These are phyloP conservation scores for Mellilla xanthometata DNA, from an alignment of 2,888 invertebrate genomes.

Conservation along the genomic window DNA sequence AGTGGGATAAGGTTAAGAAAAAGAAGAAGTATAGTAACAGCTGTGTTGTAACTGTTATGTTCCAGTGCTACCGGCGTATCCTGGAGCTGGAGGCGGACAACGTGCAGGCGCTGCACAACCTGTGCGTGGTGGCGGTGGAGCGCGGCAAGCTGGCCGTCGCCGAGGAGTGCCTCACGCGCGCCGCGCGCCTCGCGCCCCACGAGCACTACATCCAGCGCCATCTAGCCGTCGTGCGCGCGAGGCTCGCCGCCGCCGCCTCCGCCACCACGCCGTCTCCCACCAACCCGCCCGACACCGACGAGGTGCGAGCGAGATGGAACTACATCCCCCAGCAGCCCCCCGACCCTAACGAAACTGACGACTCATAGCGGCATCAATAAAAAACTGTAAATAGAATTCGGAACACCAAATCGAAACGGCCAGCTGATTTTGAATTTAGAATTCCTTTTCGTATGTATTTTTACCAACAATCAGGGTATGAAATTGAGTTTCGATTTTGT, in stretches of 20 bases:
- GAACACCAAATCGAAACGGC: slow-evolving; percentile 31
- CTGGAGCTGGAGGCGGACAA: slow-evolving; percentile 94
- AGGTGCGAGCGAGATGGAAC: slow-evolving; percentile 76
- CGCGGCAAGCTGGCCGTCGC: slow-evolving; percentile 93
- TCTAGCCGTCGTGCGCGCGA: slow-evolving; percentile 92
- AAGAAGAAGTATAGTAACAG: too few relatives aligned
- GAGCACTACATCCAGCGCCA: slow-evolving; percentile 96
- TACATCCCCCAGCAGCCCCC: slow-evolving; percentile 78
- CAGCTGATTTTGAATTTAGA: slow-evolving; percentile 15
- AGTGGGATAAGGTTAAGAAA: too few relatives aligned
- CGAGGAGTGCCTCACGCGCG: slow-evolving; percentile 91
- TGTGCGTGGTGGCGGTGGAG: slow-evolving; percentile 98
- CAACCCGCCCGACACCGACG: slow-evolving; percentile 39
- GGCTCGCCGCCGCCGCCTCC: slow-evolving; percentile 52
- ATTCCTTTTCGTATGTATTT: slow-evolving; percentile 23
- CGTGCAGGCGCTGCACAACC: slow-evolving; percentile 96
- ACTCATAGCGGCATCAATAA: slow-evolving; percentile 51
- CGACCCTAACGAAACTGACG: slow-evolving; percentile 68
- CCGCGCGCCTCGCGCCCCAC: slow-evolving; percentile 91
- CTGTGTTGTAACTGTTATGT: slow-evolving; percentile 1
- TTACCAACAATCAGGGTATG: slow-evolving; percentile 33
- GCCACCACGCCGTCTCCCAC: slow-evolving; percentile 33
- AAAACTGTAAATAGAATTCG: slow-evolving; percentile 17
- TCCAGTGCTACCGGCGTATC: slow-evolving; percentile 94
- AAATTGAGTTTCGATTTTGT: slow-evolving; percentile 25